A percentile compares a stretch with the other conserved stretches of the same genome.
Evolutionary conservation across 2,797 vertebrate genomes (phyloP).

Genomic region (Phataginus tetradactyla): DNA sequence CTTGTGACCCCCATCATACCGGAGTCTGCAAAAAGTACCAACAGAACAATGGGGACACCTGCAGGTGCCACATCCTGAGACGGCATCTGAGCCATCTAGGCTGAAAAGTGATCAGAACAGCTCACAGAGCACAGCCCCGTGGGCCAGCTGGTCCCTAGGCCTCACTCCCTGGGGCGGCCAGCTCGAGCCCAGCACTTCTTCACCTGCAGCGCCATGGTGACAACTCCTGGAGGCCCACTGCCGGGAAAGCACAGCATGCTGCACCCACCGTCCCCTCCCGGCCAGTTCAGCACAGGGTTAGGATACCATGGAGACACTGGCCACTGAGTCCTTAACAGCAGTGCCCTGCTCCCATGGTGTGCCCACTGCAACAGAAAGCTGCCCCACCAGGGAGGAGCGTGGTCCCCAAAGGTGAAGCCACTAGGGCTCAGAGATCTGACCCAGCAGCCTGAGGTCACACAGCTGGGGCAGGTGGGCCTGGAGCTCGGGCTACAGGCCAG

Average conservation of each 20-base stretch:
- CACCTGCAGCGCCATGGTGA: not conserved
- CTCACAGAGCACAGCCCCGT: not conserved
- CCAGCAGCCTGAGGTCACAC: not conserved
- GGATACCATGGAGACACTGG: not conserved
- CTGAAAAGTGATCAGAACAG: not conserved
- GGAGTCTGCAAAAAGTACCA: not conserved
- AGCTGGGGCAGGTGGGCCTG: not conserved
- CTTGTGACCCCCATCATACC: not conserved
- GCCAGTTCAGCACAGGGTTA: not conserved
- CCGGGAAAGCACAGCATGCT: too few relatives aligned
- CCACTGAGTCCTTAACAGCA: not conserved
- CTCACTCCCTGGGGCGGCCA: not conserved
- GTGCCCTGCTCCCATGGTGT: not conserved
- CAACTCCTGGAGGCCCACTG: not conserved
- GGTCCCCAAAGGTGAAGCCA: not conserved
- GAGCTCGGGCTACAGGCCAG: not conserved
- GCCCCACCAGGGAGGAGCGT: not conserved
- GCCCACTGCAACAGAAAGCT: not conserved
- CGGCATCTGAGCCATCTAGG: not conserved
- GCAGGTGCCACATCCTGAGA: accelerated
- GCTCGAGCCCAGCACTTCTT: not conserved
- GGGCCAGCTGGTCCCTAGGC: not conserved
- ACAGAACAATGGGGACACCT: not conserved
- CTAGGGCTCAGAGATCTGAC: not conserved
- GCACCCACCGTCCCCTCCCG: not conserved